Conservation (phyloP, 2,797 vertebrate species). For the Siniperca undulata region DNA sequence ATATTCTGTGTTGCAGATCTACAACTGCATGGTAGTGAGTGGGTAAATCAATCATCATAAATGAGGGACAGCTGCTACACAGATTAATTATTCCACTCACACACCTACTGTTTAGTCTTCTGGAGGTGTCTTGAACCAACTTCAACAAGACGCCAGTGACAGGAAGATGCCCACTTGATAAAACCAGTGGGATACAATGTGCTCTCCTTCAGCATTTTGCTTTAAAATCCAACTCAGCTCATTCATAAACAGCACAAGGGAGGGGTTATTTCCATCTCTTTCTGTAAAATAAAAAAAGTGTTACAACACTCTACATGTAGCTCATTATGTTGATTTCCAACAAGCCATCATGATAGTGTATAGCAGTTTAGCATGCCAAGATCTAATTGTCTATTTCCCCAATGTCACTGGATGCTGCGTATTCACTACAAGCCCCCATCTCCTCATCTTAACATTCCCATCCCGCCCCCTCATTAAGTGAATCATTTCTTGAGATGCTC, state of each 20-base stretch:
- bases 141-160: conserved; percentile 38
- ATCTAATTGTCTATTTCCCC: conserved; percentile 73
- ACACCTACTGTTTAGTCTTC: conserved; percentile 48
- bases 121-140: conserved; percentile 16
- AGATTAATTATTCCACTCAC: conserved; percentile 52
- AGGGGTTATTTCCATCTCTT: conserved; percentile 37
- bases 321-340: conserved; percentile 67
- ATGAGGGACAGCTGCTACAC: conserved; percentile 49
- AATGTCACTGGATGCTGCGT: conserved; percentile 52
- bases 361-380: conserved; percentile 52
- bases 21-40: conserved; percentile 3
- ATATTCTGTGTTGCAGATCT: conserved; percentile 29
- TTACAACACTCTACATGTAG: conserved; percentile 38
- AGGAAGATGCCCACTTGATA: conserved; percentile 27
- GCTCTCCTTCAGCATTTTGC: neutral
- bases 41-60: conserved; percentile 47
- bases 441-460: conserved; percentile 57
- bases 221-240: conserved; percentile 22
- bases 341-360: conserved; percentile 48
- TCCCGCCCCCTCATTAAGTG: conserved; percentile 76
- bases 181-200: neutral
- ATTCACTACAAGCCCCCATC: conserved; percentile 51
- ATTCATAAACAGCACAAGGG: conserved; percentile 23
- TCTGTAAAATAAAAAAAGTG: conserved; percentile 22
- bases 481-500: conserved; percentile 79